Percentiles rank a stretch among this genome's conserved stretches.
phyloP scores from a whole-genome alignment of 2,888 invertebrate species.

The Acleris sparsana region DNA sequence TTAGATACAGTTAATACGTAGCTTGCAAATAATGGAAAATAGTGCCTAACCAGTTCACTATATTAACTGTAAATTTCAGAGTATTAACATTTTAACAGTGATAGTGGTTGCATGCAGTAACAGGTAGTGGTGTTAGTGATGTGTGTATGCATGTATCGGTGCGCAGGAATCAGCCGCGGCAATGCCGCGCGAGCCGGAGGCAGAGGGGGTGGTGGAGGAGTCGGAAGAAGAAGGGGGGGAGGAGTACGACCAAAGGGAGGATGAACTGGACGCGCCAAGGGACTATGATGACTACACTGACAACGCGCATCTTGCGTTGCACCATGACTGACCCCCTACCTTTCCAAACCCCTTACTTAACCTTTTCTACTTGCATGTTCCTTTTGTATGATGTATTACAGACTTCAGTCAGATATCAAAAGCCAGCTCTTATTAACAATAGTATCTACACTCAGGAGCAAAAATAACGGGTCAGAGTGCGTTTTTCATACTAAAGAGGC shows the following conservation, averaged over 20 bases:
- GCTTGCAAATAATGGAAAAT: too few relatives aligned
- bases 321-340: conserved; percentile 61
- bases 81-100: too few relatives aligned
- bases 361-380: background rate
- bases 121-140: conserved; percentile 32
- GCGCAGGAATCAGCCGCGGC: conserved; percentile 53
- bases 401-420: too few relatives aligned
- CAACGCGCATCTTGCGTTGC: conserved; percentile 67
- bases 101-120: conserved; percentile 15
- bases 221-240: conserved; percentile 53
- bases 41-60: too few relatives aligned
- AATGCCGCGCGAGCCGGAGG: conserved; percentile 52
- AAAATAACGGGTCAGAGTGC: too few relatives aligned
- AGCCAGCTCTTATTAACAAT: too few relatives aligned
- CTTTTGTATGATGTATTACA: too few relatives aligned
- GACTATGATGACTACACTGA: conserved; percentile 78
- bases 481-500: too few relatives aligned
- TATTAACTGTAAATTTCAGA: too few relatives aligned
- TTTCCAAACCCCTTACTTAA: background rate
- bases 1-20: too few relatives aligned
- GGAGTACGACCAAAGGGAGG: conserved; percentile 63
- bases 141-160: conserved; percentile 34
- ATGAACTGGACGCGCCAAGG: conserved; percentile 63
- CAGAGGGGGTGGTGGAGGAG: conserved; percentile 47
- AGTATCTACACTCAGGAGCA: too few relatives aligned